Conservation (phyloP, 2,797 vertebrate genomes). For the Thalassophryne amazonica region DNA sequence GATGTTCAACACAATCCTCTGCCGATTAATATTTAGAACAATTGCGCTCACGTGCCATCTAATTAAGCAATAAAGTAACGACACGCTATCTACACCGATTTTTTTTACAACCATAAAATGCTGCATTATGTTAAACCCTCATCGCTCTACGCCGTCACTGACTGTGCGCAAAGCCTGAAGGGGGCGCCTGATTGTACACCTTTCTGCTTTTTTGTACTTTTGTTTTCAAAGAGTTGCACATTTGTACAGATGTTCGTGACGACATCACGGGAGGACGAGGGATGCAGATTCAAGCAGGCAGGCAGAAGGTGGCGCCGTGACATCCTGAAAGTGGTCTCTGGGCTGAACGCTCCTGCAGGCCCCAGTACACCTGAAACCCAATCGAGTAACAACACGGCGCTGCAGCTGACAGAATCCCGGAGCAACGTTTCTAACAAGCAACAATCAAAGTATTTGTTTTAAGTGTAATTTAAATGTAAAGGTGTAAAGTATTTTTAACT, state of each 20-base stretch:
- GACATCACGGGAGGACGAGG: slow-evolving; percentile 31
- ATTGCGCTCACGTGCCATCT: slow-evolving; percentile 76
- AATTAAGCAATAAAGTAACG: slow-evolving; percentile 79
- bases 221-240: slow-evolving; percentile 49
- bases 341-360: too few relatives aligned
- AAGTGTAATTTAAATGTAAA: slow-evolving; percentile 75
- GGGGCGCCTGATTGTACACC: slow-evolving; percentile 66
- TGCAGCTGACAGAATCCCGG: slow-evolving; percentile 34
- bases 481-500: slow-evolving; percentile 82
- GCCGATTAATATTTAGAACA: slow-evolving; percentile 53
- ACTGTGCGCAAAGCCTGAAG: slow-evolving; percentile 54
- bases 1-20: slow-evolving; percentile 47
- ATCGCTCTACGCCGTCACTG: slow-evolving; percentile 46
- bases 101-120: slow-evolving; percentile 59
- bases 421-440: slow-evolving; percentile 36
- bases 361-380: slow-evolving; percentile 1
- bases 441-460: slow-evolving; percentile 51
- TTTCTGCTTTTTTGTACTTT: slow-evolving; percentile 49
- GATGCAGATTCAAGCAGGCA: slow-evolving; percentile 59
- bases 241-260: slow-evolving; percentile 58
- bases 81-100: slow-evolving; percentile 39
- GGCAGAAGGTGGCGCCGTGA: slow-evolving; percentile 25
- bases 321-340: slow-evolving; percentile 61
- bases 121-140: slow-evolving; percentile 72
- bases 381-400: slow-evolving; percentile 24